Base-by-base conservation (phyloP, 2,888 invertebrate genomes). In the Aspidiotus destructor region DNA sequence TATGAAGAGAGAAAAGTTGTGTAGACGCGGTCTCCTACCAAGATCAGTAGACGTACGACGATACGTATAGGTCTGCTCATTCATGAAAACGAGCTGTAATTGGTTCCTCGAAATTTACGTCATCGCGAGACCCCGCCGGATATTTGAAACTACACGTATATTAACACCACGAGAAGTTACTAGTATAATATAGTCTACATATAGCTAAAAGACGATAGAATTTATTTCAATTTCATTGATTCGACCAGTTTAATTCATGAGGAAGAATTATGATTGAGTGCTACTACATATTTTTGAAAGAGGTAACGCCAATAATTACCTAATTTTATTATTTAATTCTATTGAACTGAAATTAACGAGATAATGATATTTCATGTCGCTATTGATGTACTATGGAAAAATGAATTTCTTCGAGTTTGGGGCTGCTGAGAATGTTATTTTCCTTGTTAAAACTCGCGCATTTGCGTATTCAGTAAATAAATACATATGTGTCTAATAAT, bases 21-120 rank as follows among this genome's bases (percentile, higher is more conserved):
- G n/a, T 28, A 28, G 28, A 28, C 28, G 5, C 28, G 28, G 48
- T 13, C 48, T 44, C n/a, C n/a, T n/a, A n/a, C 28, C 28, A 48
- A 48, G 48, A 6, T 48, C 48, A 48, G 1, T 13, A 48, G 48
- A 48, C 48, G n/a, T 48, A 48, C 48, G n/a, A 48, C n/a, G n/a
- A n/a, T n/a, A n/a, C n/a, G n/a, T n/a, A 48, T 48, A 48, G 48
- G 48, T 48, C 48, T 48, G 48, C 48, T 48, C 48, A 48, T 48
- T 48, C 48, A 48, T 48, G 48, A 48, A 48, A 48, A 48, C 48
- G 48, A 3, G 48, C 48, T 48, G 48, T 48, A 6, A 48, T 48
- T 48, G 48, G 48, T 48, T 48, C n/a, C 2, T 48, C n/a, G 48
- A 48, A 48, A 48, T 48, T n/a, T 11, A 48, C 48, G 48, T 48